Conservation (phyloP, 2,113 vertebrate species). For the Cavia porcellus region DNA sequence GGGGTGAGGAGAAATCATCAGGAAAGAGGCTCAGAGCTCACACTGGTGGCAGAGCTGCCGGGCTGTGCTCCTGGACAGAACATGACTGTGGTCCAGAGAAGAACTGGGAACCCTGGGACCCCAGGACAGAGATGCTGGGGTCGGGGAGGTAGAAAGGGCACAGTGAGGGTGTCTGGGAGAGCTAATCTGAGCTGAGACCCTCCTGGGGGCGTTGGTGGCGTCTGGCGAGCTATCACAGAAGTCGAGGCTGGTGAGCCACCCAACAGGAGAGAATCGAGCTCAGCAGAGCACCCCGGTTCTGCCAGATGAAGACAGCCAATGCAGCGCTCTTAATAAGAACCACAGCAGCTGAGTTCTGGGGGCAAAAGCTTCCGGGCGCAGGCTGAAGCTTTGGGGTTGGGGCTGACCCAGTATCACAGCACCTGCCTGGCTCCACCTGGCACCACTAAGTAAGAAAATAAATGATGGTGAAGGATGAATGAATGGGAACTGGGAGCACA, state of each 20-base stretch:
- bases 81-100: not conserved
- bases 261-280: not conserved
- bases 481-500: not conserved
- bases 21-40: not conserved
- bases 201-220: not conserved
- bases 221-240: not conserved
- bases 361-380: not conserved
- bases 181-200: not conserved
- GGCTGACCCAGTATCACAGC: not conserved
- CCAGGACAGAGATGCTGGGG: too few species aligned
- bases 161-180: not conserved
- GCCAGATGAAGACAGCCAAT: not conserved
- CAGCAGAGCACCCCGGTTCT: not conserved
- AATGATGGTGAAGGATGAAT: not conserved
- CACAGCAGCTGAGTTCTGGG: not conserved
- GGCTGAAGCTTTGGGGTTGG: not conserved
- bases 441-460: not conserved
- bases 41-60: not conserved
- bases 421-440: not conserved
- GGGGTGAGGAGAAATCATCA: too few species aligned
- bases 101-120: not conserved
- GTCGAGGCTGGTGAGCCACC: not conserved
- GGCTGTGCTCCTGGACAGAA: not conserved
- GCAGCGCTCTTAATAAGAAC: not conserved
- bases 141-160: not conserved